Percentiles rank a stretch among this genome's conserved stretches.
Conservation (phyloP, 1,140 invertebrate genomes). For the Drosophila miranda region DNA sequence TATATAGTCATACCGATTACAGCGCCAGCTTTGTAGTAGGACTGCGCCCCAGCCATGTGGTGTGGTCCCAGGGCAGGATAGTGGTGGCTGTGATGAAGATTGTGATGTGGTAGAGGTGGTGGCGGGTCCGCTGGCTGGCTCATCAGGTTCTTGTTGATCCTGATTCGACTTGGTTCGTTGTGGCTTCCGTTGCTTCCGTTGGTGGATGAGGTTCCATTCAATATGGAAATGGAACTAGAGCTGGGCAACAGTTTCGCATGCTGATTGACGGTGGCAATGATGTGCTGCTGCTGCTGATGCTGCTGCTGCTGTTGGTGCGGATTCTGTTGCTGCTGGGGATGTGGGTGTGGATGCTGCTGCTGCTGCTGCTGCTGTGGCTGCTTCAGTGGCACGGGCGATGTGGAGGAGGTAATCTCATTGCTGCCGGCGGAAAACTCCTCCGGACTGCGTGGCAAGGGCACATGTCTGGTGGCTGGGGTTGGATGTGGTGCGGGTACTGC, state of each 20-base stretch:
- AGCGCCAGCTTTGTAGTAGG: slow-evolving; percentile 41
- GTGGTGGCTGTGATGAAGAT: slow-evolving; percentile 30
- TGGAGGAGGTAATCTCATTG: slow-evolving; percentile 86
- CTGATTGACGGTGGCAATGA: slow-evolving; percentile 79
- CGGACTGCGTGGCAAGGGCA: slow-evolving; percentile 70
- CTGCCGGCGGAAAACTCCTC: slow-evolving; percentile 81
- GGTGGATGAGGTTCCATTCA: slow-evolving; percentile 41
- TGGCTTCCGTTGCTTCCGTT: slow-evolving; percentile 28
- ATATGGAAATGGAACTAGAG: slow-evolving; percentile 32
- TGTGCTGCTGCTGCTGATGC: slow-evolving; percentile 26
- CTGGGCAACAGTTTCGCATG: slow-evolving; percentile 75
- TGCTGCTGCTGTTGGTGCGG: slow-evolving; percentile 13
- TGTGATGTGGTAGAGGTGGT: slow-evolving; percentile 33
- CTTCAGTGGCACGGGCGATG: slow-evolving; percentile 82
- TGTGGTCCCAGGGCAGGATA: slow-evolving; percentile 42
- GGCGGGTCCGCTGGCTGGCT: slow-evolving; percentile 40
- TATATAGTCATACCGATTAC: too few species aligned
- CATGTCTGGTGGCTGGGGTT: slow-evolving; percentile 30
- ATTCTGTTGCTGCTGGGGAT: slow-evolving; percentile 26
- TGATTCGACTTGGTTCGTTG: slow-evolving; percentile 73
- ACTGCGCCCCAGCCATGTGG: slow-evolving; percentile 15
- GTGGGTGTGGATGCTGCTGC: slow-evolving; percentile 21
- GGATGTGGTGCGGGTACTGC: slow-evolving; percentile 14
- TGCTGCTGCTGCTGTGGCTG: slow-evolving; percentile 31
- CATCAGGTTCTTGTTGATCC: slow-evolving; percentile 80